Evolutionary conservation across 1,140 invertebrate genomes (phyloP).

Genomic region (Radopholus similis): DNA sequence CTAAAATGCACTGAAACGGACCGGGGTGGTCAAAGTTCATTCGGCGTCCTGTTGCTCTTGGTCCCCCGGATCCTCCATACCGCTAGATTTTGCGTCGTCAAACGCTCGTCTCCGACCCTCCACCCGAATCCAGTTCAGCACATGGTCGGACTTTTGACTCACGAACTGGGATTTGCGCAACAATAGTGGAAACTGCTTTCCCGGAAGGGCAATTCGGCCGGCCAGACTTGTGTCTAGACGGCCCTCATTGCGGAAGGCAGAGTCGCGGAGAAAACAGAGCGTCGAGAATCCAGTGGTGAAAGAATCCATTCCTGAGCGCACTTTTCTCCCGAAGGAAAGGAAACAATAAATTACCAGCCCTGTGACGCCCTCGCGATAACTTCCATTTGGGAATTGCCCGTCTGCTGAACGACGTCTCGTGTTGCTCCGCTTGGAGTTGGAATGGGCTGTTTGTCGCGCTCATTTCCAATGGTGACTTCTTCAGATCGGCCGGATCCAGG

Average conservation of each 20-base stretch:
- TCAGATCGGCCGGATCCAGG: not conserved
- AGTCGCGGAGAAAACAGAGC: not conserved
- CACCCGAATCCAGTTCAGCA: slow-evolving; percentile 15
- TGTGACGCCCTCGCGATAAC: not conserved
- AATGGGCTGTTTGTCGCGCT: not conserved
- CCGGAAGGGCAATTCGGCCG: slow-evolving; percentile 1
- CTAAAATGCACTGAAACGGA: no score
- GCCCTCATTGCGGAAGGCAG: not conserved
- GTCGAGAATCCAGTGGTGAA: slow-evolving; percentile 19
- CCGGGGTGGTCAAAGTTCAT: no score
- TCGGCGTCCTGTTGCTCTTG: not conserved
- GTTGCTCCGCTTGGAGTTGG: not conserved
- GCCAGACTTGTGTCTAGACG: not conserved
- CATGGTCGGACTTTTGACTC: slow-evolving; percentile 6
- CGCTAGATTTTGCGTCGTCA: not conserved
- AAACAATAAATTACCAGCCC: slow-evolving; percentile 2
- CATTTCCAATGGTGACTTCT: not conserved
- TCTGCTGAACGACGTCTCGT: not conserved
- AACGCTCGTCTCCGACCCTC: slow-evolving; percentile 2
- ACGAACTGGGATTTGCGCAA: slow-evolving; percentile 8
- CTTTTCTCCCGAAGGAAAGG: not conserved
- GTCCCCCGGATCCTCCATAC: not conserved
- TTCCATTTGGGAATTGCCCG: not conserved
- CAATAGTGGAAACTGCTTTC: slow-evolving; percentile 22
- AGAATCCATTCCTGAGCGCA: slow-evolving; percentile 12